These are phyloP conservation scores for Eumacrocentrus americanus DNA, from an alignment of 2,888 invertebrate genomes.

Conservation along the genomic window DNA sequence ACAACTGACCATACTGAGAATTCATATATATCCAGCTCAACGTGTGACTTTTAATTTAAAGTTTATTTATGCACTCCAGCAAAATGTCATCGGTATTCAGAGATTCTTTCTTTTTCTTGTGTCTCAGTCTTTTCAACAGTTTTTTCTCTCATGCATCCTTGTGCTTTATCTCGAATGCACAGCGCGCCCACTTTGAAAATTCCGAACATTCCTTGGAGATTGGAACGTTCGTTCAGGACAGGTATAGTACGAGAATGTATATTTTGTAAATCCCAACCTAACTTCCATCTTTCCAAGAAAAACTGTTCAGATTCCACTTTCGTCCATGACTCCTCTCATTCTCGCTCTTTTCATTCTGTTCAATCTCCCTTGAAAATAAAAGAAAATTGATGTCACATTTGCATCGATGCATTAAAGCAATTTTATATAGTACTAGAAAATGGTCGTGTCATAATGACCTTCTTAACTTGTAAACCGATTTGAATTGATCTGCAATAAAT, in stretches of 20 bases:
- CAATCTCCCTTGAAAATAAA: no score
- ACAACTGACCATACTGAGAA: not conserved
- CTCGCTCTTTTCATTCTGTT: not conserved
- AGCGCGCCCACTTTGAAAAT: conserved; percentile 45
- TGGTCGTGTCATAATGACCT: no score
- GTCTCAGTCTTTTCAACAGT: no score
- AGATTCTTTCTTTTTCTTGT: no score
- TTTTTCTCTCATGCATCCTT: not conserved
- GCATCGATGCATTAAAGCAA: no score
- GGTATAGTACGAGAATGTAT: conserved; percentile 31
- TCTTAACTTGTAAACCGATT: no score
- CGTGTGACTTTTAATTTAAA: not conserved
- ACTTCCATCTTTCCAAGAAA: conserved; percentile 21
- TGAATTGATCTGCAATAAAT: no score
- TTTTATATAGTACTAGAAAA: not conserved
- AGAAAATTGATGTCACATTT: no score
- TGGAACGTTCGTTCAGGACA: conserved; percentile 45
- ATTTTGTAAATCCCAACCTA: conserved; percentile 15
- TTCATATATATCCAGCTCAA: conserved; percentile 4
- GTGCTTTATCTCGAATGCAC: conserved; percentile 23
- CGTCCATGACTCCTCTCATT: not conserved
- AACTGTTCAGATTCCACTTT: conserved; percentile 24
- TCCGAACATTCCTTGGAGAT: conserved; percentile 52
- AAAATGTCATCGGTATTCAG: not conserved
- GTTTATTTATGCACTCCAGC: no score